Evolutionary conservation across 1,140 invertebrate genomes (phyloP), one percentile per base, ranked within the genome.

Genomic region (Yoshiicerus persimilis): DNA sequence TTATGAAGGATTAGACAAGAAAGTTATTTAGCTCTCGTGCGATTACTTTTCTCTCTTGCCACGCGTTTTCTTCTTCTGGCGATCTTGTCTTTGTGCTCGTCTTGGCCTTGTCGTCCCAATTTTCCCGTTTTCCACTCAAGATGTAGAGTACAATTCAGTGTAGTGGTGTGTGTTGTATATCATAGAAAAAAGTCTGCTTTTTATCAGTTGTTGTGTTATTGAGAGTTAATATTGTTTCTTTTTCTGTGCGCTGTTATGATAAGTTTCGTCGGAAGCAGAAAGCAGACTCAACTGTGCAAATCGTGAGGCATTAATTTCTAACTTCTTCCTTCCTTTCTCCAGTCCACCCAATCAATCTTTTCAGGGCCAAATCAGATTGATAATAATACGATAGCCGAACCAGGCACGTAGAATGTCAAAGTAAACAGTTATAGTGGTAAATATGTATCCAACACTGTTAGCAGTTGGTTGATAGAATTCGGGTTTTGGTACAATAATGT

Each of bases 1-100:
- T 90, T 38, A 56, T 89, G 70, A 87, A 38, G 85, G 56, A 62
- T 80, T 80, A 80, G 75, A 80, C 75, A 80, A 80, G 32, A 80
- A 80, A 80, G 75, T 80, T 80, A 80, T 80, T 80, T 80, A 80
- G 75, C 75, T 47, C 75, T 85, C 39, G 84, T 64, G 23, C 84
- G 84, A 85, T 64, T 56, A 56, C 36, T 30, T 56, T 56, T 27
- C 39, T 8, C 23, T 25, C 13, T 47, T 30, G 27, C 32, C 39
- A 38, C 77, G 34, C n/a, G 34, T 23, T 47, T 47, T 30, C 38
- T 64, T 4, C 25, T 85, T 32, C 47, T 84, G n/a, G 5, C 5
- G 30, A 56, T 80, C 75, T 80, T 70, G 66, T 70, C 25, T 70
- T 11, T 47, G 41, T 47, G 20, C 20, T 47, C 41, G 11, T 20